Evolutionary conservation across 2,113 vertebrate genomes (phyloP), one percentile per base, ranked within the genome.

Genomic region (Brachionichthys hirsutus): DNA sequence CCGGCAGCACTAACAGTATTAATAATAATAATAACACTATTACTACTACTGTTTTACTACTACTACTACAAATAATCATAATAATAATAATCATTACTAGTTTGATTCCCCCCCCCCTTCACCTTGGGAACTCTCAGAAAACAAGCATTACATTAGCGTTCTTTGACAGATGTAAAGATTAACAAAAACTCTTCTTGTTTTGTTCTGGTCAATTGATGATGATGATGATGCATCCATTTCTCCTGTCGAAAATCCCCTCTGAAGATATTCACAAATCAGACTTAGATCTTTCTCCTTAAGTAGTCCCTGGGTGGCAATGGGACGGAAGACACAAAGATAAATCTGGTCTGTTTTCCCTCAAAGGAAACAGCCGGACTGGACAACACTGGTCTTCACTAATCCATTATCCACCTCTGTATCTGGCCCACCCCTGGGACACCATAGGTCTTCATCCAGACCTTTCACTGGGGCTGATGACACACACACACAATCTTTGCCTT

Each of bases 371-470:
- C 19, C 55, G 1, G 6, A 46, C 62, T 30, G 57, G 62, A 59
- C 20, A 46, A 1, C 50, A 0, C 45, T 51, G 65, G 64, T 71
- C 78, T 63, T 56, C 59, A 50, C 70, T 61, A 16, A 73, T 75
- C 71, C 62, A 70, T 80, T 65, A 68, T 55, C 59, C 63, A 58
- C 63, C 65, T 67, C 55, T 73, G 43, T 51, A 51, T 69, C 67
- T 61, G 69, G 69, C 52, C 68, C 69, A 46, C 56, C 24, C 24
- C 51, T 11, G 54, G 64, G 38, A 50, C 48, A 0, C 66, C 56
- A 72, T 81, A 74, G 50, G 2, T 85, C 75, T 83, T 83, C 72
- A 78, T 75, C 50, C 63, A 58, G 60, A 60, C 66, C 67, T 55
- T 58, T 80, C 38, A 50, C 54, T 47, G 35, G 54, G 54, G 57